Evolutionary conservation across 2,888 invertebrate species (phyloP).

Genomic region (Antheraea yamamai): DNA sequence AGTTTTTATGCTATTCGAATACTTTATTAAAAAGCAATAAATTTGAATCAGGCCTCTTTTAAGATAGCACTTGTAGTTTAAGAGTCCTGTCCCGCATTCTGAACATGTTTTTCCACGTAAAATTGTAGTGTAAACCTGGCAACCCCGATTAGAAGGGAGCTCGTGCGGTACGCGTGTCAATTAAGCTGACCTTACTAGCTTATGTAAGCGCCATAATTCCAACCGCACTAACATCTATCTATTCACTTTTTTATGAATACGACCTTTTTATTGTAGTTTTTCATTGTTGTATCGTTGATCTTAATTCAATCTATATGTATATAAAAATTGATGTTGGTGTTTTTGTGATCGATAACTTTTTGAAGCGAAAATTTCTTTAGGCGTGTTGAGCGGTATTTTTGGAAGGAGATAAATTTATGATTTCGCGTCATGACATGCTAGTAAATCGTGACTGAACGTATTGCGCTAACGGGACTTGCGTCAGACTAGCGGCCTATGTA

Average conservation of each 20-base stretch:
- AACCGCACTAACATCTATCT: neutral
- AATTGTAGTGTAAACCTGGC: neutral
- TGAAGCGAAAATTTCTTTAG: too few relatives aligned
- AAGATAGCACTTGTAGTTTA: neutral
- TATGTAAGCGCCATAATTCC: neutral
- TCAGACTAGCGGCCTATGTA: too few relatives aligned
- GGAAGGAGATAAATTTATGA: too few relatives aligned
- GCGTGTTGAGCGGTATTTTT: too few relatives aligned
- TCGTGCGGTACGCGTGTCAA: conserved; percentile 4
- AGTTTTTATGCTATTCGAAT: too few relatives aligned
- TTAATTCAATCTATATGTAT: neutral
- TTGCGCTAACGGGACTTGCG: too few relatives aligned
- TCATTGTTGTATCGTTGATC: neutral
- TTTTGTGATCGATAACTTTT: too few relatives aligned
- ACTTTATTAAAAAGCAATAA: too few relatives aligned
- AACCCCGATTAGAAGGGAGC: neutral
- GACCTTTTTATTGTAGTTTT: neutral
- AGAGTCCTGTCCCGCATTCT: neutral
- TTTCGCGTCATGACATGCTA: too few relatives aligned
- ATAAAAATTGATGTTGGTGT: neutral
- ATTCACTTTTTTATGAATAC: neutral
- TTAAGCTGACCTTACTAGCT: conserved; percentile 7
- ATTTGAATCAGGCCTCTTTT: too few relatives aligned
- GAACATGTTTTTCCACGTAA: neutral
- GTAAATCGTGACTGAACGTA: too few relatives aligned